Base-by-base conservation (phyloP, 2,797 vertebrate species). In the Anguilla megastoma region DNA sequence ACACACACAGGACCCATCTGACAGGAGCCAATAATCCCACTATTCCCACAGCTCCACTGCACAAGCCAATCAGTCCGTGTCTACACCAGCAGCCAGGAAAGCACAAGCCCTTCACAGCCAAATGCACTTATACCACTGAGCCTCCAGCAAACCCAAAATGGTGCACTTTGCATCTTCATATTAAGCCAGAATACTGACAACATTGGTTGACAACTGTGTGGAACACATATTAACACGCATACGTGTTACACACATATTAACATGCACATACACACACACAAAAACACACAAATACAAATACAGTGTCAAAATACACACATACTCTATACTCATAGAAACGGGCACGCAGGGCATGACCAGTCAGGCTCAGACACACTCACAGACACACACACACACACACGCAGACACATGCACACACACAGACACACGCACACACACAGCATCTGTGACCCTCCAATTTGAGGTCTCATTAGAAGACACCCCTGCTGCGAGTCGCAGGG, bases 11-110 rank as follows among this genome's bases (percentile, higher is more conserved):
- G 93, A 92, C 85, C 88, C 92, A 94, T 94, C 92, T 93, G 89
- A 91, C 90, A 91, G 88, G 66, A 94, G 92, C 92, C 92, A 93
- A 93, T 95, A 96, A 96, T 95, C 94, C 94, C 91, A 93, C 88
- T 85, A 90, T 91, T 93, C 91, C 92, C 92, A 93, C 14, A 18
- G 36, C 74, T 79, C 74, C 18, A 41, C 33, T 79, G 33, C 3
- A 33, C 36, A 45, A 41, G 36, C 36, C 74, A 79, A 1, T 41
- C 41, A 50, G 18, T 9, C 79, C 9, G 18, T 48, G 79, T 12
- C 18, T 21, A 50, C 27, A 27, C 36, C 76, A 80, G 36, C 14
- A 45, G 76, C 41, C 41, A 82, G 79, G 50, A 50, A n/a, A n/a
- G 79, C 79, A 82, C 41, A 45, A 79, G 21, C 14, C 74, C 74